Evolutionary conservation across 2,797 vertebrate genomes (phyloP).

Genomic region (Choloepus didactylus): DNA sequence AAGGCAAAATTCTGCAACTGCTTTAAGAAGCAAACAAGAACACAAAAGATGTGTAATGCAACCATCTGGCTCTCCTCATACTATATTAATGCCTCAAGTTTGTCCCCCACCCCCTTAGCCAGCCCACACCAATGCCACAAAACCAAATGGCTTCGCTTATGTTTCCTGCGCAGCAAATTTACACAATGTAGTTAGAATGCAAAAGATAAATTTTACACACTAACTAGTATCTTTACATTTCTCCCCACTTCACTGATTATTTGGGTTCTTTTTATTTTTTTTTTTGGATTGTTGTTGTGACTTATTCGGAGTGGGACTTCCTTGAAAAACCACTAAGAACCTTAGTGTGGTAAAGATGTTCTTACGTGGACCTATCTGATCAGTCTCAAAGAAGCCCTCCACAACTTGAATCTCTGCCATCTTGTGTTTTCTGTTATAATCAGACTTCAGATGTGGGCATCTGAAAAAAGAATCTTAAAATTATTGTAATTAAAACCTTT

Average conservation of each 20-base stretch:
- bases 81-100: slow-evolving; percentile 88
- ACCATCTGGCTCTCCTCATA: slow-evolving; percentile 88
- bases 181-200: slow-evolving; percentile 86
- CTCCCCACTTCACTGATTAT: slow-evolving; percentile 78
- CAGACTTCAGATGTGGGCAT: slow-evolving; percentile 69
- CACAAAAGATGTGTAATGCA: slow-evolving; percentile 89
- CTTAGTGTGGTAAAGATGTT: slow-evolving; percentile 81
- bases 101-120: slow-evolving; percentile 87
- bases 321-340: slow-evolving; percentile 86
- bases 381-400: slow-evolving; percentile 79
- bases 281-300: slow-evolving; percentile 7
- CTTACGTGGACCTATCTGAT: slow-evolving; percentile 74
- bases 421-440: slow-evolving; percentile 82
- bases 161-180: slow-evolving; percentile 87
- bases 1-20: slow-evolving; percentile 90
- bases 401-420: slow-evolving; percentile 82
- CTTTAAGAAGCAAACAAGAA: slow-evolving; percentile 89
- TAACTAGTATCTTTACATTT: slow-evolving; percentile 83
- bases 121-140: slow-evolving; percentile 89
- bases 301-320: slow-evolving; percentile 83
- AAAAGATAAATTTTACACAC: slow-evolving; percentile 85
- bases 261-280: not conserved
- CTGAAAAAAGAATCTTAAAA: not conserved
- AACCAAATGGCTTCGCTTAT: slow-evolving; percentile 89
- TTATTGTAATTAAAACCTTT: not conserved